Conservation (phyloP, 2,888 invertebrate genomes). For the Mechanitis messenoides region DNA sequence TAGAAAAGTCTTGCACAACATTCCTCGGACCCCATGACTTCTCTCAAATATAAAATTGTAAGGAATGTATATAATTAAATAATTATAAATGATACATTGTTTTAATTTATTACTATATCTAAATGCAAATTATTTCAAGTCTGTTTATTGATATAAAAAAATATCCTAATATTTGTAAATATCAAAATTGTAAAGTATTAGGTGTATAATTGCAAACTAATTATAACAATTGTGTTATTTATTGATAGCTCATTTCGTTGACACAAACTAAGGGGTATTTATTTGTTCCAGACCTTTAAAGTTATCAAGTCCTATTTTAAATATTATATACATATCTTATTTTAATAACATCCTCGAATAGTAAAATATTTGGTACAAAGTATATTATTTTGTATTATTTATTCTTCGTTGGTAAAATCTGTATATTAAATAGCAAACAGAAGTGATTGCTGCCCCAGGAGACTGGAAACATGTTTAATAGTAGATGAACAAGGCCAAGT, state of each 20-base stretch:
- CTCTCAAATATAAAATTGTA: constrained; percentile 40
- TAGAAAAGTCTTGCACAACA: constrained; percentile 47
- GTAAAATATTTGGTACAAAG: background rate
- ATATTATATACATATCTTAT: constrained; percentile 1
- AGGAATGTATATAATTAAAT: constrained; percentile 72
- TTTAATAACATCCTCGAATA: background rate
- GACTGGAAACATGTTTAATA: no score
- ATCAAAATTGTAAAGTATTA: background rate
- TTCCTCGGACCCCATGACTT: constrained; percentile 50
- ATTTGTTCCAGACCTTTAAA: background rate
- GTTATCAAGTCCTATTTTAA: background rate
- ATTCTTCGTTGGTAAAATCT: no score
- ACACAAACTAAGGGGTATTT: background rate
- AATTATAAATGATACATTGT: constrained; percentile 43
- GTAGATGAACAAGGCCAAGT: no score
- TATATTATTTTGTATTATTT: constrained; percentile 1
- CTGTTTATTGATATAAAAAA: no score
- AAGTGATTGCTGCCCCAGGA: no score
- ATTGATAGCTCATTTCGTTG: background rate
- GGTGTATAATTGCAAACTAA: background rate
- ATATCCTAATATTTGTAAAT: no score
- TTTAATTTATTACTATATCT: constrained; percentile 20
- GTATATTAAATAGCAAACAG: no score
- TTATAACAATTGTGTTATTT: background rate
- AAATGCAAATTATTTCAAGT: no score